A percentile compares a stretch with the other conserved stretches of the same genome.
These are phyloP conservation scores for Drosophila mojavensis DNA, from an alignment of 1,140 invertebrate genomes.

Conservation along the genomic window DNA sequence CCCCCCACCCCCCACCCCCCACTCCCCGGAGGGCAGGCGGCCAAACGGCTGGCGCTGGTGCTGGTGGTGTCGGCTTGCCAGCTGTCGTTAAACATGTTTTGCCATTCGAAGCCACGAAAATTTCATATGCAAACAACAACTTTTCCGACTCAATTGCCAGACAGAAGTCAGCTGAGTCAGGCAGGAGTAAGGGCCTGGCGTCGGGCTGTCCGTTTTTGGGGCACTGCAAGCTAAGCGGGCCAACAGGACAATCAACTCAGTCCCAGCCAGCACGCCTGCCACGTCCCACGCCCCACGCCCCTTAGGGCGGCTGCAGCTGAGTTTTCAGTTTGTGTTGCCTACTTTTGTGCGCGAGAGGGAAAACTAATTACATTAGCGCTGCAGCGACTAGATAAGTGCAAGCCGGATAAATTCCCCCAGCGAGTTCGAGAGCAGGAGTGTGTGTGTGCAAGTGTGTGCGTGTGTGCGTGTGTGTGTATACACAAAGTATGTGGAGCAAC, in stretches of 20 bases:
- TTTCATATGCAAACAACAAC: slow-evolving; percentile 18
- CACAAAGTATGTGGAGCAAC: background rate
- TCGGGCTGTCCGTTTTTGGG: too few relatives aligned
- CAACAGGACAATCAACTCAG: too few relatives aligned
- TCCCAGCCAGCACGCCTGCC: too few relatives aligned
- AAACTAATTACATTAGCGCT: slow-evolving; percentile 60
- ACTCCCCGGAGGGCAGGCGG: too few relatives aligned
- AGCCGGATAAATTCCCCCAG: slow-evolving; percentile 7
- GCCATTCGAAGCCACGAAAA: slow-evolving; percentile 14
- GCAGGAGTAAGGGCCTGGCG: too few relatives aligned
- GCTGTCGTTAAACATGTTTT: background rate
- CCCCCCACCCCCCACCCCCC: background rate
- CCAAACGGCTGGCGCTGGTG: too few relatives aligned
- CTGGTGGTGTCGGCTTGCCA: too few relatives aligned
- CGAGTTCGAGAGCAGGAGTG: too few relatives aligned
- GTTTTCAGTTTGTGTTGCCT: slow-evolving; percentile 16
- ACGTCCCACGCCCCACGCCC: background rate
- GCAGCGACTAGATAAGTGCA: slow-evolving; percentile 36
- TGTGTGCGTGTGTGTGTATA: background rate
- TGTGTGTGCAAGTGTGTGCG: background rate
- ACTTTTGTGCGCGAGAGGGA: slow-evolving; percentile 7
- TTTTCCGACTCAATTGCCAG: too few relatives aligned
- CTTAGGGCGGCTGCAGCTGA: background rate
- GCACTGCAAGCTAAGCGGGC: too few relatives aligned
- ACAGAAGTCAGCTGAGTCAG: too few relatives aligned